Percentiles rank a stretch among this genome's conserved stretches.
Evolutionary conservation across 1,140 invertebrate genomes (phyloP).

Genomic region (Drosophila nasuta): DNA sequence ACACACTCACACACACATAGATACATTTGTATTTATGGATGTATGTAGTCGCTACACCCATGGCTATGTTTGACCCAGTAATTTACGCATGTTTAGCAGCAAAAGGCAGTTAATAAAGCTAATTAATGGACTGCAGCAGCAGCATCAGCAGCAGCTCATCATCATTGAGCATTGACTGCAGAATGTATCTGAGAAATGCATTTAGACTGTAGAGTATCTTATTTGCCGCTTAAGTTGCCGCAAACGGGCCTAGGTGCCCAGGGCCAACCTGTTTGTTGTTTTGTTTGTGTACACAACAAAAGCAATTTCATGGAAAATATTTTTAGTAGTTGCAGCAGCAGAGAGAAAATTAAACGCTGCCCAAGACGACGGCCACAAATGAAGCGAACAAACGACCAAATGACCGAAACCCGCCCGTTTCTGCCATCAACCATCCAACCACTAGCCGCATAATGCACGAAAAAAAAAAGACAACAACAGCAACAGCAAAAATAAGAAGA

Average conservation of each 20-base stretch:
- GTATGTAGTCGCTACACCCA: slow-evolving; percentile 30
- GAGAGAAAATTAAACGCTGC: slow-evolving; percentile 67
- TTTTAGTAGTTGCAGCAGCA: slow-evolving; percentile 47
- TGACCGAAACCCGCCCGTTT: slow-evolving; percentile 27
- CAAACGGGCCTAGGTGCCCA: slow-evolving; percentile 39
- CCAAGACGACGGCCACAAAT: slow-evolving; percentile 52
- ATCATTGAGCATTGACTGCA: slow-evolving; percentile 10
- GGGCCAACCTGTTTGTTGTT: slow-evolving; percentile 71
- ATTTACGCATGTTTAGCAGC: slow-evolving; percentile 80
- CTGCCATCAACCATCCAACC: not conserved
- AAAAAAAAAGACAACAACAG: slow-evolving; percentile 19
- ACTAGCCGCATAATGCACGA: slow-evolving; percentile 37
- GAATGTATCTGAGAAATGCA: slow-evolving; percentile 42
- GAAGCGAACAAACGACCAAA: slow-evolving; percentile 53
- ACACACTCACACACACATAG: slow-evolving; percentile 31
- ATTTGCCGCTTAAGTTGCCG: slow-evolving; percentile 13
- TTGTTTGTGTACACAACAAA: slow-evolving; percentile 72
- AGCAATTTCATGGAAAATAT: slow-evolving; percentile 79
- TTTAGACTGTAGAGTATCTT: slow-evolving; percentile 8
- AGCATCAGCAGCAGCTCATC: not conserved
- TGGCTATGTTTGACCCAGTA: slow-evolving; percentile 73
- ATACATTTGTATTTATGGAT: slow-evolving; percentile 10
- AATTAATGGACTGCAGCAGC: slow-evolving; percentile 74
- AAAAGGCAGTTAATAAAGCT: slow-evolving; percentile 73
- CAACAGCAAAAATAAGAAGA: slow-evolving; percentile 20